These are phyloP conservation scores for Numenius phaeopus DNA, from an alignment of 2,797 vertebrate species.

Conservation along the genomic window DNA sequence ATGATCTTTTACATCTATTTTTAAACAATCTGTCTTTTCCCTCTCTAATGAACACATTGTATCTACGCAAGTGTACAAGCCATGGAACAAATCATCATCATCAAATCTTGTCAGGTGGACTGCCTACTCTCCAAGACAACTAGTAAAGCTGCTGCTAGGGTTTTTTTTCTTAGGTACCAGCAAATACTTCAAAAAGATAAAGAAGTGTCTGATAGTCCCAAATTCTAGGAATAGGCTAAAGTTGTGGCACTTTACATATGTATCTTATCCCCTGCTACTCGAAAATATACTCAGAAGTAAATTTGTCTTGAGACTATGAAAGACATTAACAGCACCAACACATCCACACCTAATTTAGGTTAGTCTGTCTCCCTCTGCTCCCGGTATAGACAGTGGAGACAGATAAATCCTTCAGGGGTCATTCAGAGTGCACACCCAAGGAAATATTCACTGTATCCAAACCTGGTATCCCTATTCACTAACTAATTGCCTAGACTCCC, in stretches of 20 bases:
- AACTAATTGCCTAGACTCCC: not conserved
- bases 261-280: not conserved
- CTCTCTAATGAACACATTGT: not conserved
- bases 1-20: not conserved
- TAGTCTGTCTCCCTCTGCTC: not conserved
- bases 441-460: not conserved
- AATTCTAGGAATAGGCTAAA: not conserved
- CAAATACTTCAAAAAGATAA: not conserved
- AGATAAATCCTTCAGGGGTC: not conserved
- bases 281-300: not conserved
- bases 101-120: not conserved
- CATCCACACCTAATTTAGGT: not conserved
- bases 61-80: not conserved
- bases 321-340: not conserved
- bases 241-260: not conserved
- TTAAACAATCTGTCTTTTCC: not conserved
- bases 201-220: not conserved
- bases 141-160: accelerated
- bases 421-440: not conserved
- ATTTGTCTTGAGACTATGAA: not conserved
- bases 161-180: not conserved
- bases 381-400: not conserved
- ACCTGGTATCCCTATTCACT: not conserved
- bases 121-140: not conserved
- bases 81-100: not conserved